Evolutionary conservation across 2,113 vertebrate species (phyloP), one percentile per base, ranked within the genome.

Genomic region (Chaetura pelagica): DNA sequence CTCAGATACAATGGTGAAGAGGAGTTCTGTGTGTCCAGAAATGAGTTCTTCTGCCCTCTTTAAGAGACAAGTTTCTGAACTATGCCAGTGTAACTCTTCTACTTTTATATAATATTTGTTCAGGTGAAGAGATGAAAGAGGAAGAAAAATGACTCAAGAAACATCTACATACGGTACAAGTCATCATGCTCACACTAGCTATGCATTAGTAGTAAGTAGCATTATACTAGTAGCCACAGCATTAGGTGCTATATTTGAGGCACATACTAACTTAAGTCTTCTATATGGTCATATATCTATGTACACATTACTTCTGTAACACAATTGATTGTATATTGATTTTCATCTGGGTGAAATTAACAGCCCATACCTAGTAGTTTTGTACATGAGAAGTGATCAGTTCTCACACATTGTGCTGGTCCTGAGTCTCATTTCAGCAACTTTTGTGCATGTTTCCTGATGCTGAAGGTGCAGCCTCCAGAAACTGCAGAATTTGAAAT

Each of bases 361-460:
- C 27, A 7, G 12, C 73, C 23, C 51, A 6, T 12, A 58, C 9
- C 46, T 29, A 10, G 10, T 7, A 44, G 30, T 32, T 89, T 19
- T 19, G 24, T 30, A 63, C 29, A 21, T 30, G 51, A 55, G 44
- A 89, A 66, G 0, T 0, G 1, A 57, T 20, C 18, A 2, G 8
- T 76, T 52, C 58, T 57, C 32, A 10, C 72, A 48, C 13, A 5
- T 10, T 13, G 24, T 27, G 19, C 23, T 16, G 44, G 19, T 21
- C 18, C 57, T 1, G 1, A 59, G 26, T 17, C 22, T 42, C 68
- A 34, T 11, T n/a, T 76, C 67, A 48, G 71, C 15, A 68, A 66
- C 23, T 72, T 61, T 48, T 32, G 27, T 15, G 18, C 34, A 21
- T 1, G 0, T 9, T 48, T 59, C 52, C 49, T 21, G 22, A 40